phyloP scores from a whole-genome alignment of 2,113 vertebrate genomes.

The Lontra canadensis region DNA sequence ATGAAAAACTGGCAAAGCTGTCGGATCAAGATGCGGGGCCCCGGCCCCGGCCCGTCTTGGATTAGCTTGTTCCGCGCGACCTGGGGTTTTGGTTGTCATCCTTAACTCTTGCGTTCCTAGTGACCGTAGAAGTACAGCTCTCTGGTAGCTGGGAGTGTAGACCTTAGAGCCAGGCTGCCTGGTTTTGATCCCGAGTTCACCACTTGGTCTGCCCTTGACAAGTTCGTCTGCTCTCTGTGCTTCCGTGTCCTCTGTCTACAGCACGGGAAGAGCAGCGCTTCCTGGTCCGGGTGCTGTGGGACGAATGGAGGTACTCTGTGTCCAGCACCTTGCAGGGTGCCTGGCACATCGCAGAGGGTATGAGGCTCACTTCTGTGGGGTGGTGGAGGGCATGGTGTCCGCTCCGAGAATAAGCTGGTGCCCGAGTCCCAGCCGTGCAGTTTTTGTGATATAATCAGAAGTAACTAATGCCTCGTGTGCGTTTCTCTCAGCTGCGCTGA shows the following conservation, averaged over 20 bases:
- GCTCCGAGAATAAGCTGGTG: background rate
- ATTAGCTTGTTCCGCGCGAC: background rate
- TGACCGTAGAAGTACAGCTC: background rate
- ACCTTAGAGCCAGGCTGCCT: background rate
- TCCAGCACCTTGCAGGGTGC: background rate
- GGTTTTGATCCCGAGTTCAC: background rate
- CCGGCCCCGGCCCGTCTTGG: background rate
- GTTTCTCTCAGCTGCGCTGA: background rate
- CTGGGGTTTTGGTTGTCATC: slow-evolving; percentile 9
- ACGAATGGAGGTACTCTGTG: background rate
- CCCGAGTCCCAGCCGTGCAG: background rate
- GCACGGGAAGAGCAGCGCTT: background rate
- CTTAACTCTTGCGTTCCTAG: background rate
- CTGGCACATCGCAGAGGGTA: background rate
- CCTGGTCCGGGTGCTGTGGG: background rate
- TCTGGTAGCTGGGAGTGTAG: background rate
- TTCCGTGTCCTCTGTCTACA: background rate
- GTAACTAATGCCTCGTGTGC: background rate
- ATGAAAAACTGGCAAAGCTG: background rate
- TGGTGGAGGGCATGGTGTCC: background rate
- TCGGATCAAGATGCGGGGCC: background rate
- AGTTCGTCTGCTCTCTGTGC: background rate
- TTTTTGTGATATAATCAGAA: background rate
- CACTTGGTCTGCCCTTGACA: background rate
- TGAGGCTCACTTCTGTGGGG: accelerated